Percentiles rank a stretch among this genome's conserved stretches.
Conservation (phyloP, 2,888 invertebrate genomes). For the Marasmarcha lunaedactyla region DNA sequence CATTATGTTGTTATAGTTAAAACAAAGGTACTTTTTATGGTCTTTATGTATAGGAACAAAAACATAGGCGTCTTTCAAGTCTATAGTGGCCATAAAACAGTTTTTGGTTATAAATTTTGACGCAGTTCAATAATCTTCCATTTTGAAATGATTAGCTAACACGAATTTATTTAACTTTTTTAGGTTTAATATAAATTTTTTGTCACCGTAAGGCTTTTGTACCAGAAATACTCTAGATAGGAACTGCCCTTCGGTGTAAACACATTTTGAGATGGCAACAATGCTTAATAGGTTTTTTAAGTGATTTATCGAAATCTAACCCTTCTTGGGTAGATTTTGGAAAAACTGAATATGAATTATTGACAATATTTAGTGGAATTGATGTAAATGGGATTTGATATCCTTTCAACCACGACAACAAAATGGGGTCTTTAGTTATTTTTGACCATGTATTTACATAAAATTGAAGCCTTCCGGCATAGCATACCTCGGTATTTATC, state of each 20-base stretch:
- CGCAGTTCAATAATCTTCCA: conserved; percentile 15
- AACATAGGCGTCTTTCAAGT: conserved; percentile 14
- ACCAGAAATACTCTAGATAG: conserved; percentile 10
- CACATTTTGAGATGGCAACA: conserved; percentile 6
- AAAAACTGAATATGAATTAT: not conserved
- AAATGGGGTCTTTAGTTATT: conserved; percentile 2
- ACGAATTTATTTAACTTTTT: conserved; percentile 14
- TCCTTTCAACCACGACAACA: conserved; percentile 9
- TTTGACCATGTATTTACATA: conserved; percentile 4
- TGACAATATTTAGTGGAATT: not conserved
- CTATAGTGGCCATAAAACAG: conserved; percentile 10
- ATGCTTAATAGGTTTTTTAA: conserved; percentile 4
- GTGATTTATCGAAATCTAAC: not conserved
- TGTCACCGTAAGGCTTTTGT: conserved; percentile 10
- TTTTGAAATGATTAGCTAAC: conserved; percentile 12
- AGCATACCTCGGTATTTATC: conserved; percentile 6
- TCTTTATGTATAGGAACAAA: conserved; percentile 7
- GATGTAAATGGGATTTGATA: conserved; percentile 9
- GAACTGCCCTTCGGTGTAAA: conserved; percentile 4
- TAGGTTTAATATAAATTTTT: conserved; percentile 14
- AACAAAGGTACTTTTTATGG: conserved; percentile 14
- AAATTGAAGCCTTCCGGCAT: conserved; percentile 6
- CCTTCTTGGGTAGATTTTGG: conserved; percentile 2
- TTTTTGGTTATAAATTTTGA: conserved; percentile 7
- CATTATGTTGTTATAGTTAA: conserved; percentile 6